A percentile compares a stretch with the other conserved stretches of the same genome.
Evolutionary conservation across 2,797 vertebrate genomes (phyloP).

Genomic region (Aselliscus stoliczkanus): DNA sequence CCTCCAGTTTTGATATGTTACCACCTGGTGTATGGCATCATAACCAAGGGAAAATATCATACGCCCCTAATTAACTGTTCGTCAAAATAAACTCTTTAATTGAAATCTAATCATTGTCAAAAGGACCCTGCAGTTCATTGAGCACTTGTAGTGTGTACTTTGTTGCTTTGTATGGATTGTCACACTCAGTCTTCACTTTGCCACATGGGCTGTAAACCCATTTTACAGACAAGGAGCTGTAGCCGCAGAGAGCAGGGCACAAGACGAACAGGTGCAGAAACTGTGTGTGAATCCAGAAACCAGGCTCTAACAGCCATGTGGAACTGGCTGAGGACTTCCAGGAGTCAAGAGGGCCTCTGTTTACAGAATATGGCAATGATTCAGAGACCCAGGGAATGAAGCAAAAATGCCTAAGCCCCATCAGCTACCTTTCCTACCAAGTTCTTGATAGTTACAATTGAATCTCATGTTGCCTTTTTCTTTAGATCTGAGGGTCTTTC

Average conservation of each 20-base stretch:
- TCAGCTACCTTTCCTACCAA: neutral
- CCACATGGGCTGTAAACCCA: neutral
- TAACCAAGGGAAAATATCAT: neutral
- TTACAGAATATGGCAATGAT: neutral
- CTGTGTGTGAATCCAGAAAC: neutral
- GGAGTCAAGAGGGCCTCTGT: neutral
- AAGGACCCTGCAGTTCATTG: neutral
- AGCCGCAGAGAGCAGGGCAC: neutral
- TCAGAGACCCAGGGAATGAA: neutral
- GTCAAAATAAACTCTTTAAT: neutral
- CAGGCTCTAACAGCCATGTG: neutral
- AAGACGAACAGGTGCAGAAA: neutral
- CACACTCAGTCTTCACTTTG: neutral
- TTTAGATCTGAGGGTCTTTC: neutral
- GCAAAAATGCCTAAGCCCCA: neutral
- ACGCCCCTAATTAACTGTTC: neutral
- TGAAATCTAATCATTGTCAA: neutral
- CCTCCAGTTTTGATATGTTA: neutral
- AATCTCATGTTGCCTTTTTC: constrained; percentile 28
- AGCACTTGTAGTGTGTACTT: neutral
- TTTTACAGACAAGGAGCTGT: neutral
- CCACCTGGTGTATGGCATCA: neutral
- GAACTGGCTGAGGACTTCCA: neutral
- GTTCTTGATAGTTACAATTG: neutral
- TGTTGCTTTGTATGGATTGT: neutral